phyloP scores from a whole-genome alignment of 2,888 invertebrate species.

The Philopedon plagiatum region DNA sequence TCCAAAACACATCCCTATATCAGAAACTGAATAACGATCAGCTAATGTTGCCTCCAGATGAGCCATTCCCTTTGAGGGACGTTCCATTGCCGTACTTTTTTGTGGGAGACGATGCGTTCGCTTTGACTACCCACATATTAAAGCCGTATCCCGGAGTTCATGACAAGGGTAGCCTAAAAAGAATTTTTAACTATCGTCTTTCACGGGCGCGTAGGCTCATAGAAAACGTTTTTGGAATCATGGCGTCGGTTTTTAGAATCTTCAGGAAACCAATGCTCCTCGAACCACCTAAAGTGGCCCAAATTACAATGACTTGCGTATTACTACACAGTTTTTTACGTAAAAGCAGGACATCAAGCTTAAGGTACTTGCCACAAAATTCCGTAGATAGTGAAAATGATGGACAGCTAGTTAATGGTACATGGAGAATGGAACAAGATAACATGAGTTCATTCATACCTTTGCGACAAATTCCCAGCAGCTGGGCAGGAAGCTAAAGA shows the following conservation, averaged over 20 bases:
- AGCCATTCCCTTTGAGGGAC: conserved; percentile 19
- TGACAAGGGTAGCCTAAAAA: conserved; percentile 41
- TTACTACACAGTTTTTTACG: conserved; percentile 8
- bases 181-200: conserved; percentile 38
- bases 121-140: conserved; percentile 36
- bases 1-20: conserved; percentile 3
- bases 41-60: conserved; percentile 40
- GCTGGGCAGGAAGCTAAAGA: neutral
- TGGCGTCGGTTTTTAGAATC: conserved; percentile 50
- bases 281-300: neutral
- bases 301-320: conserved; percentile 6
- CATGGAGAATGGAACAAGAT: neutral
- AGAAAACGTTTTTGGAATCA: conserved; percentile 12
- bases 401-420: neutral
- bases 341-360: neutral
- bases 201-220: conserved; percentile 39
- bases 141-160: conserved; percentile 22
- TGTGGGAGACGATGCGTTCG: conserved; percentile 44
- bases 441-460: neutral
- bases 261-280: conserved; percentile 45
- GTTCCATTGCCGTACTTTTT: conserved; percentile 36
- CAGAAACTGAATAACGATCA: conserved; percentile 47
- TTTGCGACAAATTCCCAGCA: conserved; percentile 5
- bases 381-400: neutral
- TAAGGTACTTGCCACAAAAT: neutral